phyloP scores from a whole-genome alignment of 2,797 vertebrate species.

The Acipenser oxyrinchus region DNA sequence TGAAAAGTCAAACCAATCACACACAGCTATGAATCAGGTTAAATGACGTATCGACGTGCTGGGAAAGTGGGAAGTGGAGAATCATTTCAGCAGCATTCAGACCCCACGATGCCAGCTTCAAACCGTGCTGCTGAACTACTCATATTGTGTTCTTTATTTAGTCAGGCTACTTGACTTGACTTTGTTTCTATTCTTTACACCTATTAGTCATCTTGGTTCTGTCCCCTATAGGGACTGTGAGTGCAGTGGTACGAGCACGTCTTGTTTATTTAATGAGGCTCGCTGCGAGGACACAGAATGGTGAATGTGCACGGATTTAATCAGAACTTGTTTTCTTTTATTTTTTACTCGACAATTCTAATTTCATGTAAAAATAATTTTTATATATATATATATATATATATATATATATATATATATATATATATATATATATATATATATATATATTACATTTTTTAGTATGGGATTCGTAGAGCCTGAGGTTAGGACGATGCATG shows the following conservation, averaged over 20 bases:
- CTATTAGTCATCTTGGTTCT: not conserved
- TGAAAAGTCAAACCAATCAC: not conserved
- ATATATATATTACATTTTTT: no score
- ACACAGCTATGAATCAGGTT: not conserved
- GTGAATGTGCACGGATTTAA: not conserved
- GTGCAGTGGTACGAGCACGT: not conserved
- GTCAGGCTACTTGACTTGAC: not conserved
- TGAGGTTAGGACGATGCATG: no score
- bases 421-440: no score
- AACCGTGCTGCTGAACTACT: not conserved
- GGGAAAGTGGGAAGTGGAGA: no score
- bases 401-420: no score
- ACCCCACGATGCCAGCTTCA: no score
- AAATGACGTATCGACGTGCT: not conserved
- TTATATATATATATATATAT: no score
- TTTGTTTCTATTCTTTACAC: not conserved
- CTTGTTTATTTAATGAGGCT: not conserved
- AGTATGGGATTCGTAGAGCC: no score
- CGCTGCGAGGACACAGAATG: not conserved
- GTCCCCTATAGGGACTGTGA: not conserved
- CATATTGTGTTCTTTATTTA: not conserved
- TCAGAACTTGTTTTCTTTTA: not conserved
- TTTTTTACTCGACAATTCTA: no score
- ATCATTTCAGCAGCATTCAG: no score
- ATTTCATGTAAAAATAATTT: no score